Percentiles rank a stretch among this genome's conserved stretches.
phyloP scores from a whole-genome alignment of 2,797 vertebrate species.

The Cyclura pinguis region DNA sequence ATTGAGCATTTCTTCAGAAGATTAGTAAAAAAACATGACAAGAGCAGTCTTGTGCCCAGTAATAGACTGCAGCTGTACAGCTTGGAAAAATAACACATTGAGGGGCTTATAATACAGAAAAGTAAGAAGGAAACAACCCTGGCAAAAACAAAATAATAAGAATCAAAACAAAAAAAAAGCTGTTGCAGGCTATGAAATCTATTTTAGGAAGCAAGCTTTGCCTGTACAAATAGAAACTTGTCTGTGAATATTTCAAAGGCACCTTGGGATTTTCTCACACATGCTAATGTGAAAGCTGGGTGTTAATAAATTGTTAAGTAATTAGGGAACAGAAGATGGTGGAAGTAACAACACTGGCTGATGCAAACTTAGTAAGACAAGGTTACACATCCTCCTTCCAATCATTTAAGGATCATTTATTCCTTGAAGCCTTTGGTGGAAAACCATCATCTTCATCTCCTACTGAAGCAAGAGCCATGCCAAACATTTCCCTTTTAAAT shows the following conservation, averaged over 20 bases:
- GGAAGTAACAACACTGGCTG: constrained; percentile 5
- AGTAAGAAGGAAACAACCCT: rapidly evolving
- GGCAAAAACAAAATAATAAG: neutral
- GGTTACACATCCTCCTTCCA: neutral
- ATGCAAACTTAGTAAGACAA: neutral
- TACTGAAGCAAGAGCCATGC: neutral
- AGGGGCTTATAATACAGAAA: neutral
- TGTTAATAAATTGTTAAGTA: constrained; percentile 7
- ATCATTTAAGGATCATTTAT: neutral
- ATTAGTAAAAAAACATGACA: constrained; percentile 41
- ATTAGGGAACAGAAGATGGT: constrained; percentile 13
- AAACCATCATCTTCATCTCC: neutral
- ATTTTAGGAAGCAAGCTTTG: constrained; percentile 42
- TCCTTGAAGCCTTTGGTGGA: neutral
- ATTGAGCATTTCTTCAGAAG: constrained; percentile 45
- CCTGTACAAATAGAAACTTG: neutral
- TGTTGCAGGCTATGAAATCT: constrained; percentile 9
- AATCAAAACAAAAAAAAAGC: neutral
- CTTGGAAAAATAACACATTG: constrained; percentile 33
- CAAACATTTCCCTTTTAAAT: too few species aligned
- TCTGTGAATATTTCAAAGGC: constrained; percentile 23
- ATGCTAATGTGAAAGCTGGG: constrained; percentile 19
- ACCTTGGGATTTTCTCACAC: neutral
- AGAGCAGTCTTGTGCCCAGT: constrained; percentile 28
- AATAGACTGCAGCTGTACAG: constrained; percentile 4